phyloP scores from a whole-genome alignment of 1,140 invertebrate genomes.

The Telenomus remus region DNA sequence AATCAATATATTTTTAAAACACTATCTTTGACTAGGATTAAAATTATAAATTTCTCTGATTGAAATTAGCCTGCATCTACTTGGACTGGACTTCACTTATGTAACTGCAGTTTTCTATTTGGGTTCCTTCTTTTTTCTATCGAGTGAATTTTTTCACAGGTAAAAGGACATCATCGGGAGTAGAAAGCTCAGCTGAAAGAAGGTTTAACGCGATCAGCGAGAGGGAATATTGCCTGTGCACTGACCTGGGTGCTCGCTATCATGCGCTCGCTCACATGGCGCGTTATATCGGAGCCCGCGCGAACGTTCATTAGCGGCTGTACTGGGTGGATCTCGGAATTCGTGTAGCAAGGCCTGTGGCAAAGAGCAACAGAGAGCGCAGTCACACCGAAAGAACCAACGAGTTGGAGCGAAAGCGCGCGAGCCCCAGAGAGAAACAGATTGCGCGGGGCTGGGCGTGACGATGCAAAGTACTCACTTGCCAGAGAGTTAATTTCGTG shows the following conservation, averaged over 20 bases:
- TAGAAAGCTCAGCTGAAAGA: conserved; percentile 67
- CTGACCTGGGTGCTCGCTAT: conserved; percentile 66
- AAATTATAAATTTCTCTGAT: too few relatives aligned
- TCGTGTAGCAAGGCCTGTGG: conserved; percentile 65
- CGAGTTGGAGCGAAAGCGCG: conserved; percentile 30
- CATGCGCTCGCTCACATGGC: conserved; percentile 59
- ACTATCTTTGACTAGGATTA: too few relatives aligned
- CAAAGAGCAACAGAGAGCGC: conserved; percentile 53
- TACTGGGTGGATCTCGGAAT: conserved; percentile 70
- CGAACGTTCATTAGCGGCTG: conserved; percentile 70
- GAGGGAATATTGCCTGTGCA: conserved; percentile 61
- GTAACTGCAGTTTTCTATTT: neutral
- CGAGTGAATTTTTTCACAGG: conserved; percentile 51
- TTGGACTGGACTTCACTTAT: neutral
- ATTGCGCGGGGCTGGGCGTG: conserved; percentile 6
- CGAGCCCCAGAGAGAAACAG: conserved; percentile 32
- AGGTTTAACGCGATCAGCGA: conserved; percentile 71
- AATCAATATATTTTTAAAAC: too few relatives aligned
- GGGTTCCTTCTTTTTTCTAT: conserved; percentile 16
- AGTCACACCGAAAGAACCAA: conserved; percentile 22
- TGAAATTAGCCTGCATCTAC: conserved; percentile 16
- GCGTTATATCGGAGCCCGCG: conserved; percentile 61
- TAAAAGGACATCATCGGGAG: conserved; percentile 45
- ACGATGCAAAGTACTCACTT: conserved; percentile 62
- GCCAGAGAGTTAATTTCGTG: conserved; percentile 70